phyloP scores from a whole-genome alignment of 2,888 invertebrate species.

The Nymphalis polychloros region DNA sequence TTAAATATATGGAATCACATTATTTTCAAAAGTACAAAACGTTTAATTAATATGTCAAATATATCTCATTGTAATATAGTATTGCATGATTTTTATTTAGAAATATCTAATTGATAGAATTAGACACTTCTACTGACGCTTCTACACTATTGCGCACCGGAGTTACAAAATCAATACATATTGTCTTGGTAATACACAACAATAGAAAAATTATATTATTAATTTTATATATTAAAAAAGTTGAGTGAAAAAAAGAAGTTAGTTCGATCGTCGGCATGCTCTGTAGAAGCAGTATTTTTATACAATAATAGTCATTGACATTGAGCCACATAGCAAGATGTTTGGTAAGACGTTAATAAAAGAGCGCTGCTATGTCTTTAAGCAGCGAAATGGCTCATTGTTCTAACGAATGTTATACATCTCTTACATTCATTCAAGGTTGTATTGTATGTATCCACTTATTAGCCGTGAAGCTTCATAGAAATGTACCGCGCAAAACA shows the following conservation, averaged over 20 bases:
- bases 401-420: constrained; percentile 28
- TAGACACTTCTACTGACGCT: too few species aligned
- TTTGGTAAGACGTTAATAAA: constrained; percentile 30
- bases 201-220: too few species aligned
- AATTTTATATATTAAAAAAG: not conserved
- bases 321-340: constrained; percentile 19
- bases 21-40: too few species aligned
- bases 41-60: too few species aligned
- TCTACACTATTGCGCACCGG: too few species aligned
- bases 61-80: too few species aligned
- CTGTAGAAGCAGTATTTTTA: constrained; percentile 3
- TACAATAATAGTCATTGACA: constrained; percentile 21
- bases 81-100: too few species aligned
- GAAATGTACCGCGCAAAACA: not conserved
- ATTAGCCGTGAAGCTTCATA: constrained; percentile 31
- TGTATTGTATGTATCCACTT: constrained; percentile 37
- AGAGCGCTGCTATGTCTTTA: constrained; percentile 25
- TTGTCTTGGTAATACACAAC: too few species aligned
- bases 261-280: not conserved
- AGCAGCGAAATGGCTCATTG: constrained; percentile 31
- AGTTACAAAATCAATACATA: too few species aligned
- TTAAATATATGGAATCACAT: too few species aligned
- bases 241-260: not conserved
- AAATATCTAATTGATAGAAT: too few species aligned
- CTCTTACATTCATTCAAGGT: constrained; percentile 41